Evolutionary conservation across 1,140 invertebrate genomes (phyloP), one percentile per base, ranked within the genome.

Genomic region (Pseudomyrmex sp.): DNA sequence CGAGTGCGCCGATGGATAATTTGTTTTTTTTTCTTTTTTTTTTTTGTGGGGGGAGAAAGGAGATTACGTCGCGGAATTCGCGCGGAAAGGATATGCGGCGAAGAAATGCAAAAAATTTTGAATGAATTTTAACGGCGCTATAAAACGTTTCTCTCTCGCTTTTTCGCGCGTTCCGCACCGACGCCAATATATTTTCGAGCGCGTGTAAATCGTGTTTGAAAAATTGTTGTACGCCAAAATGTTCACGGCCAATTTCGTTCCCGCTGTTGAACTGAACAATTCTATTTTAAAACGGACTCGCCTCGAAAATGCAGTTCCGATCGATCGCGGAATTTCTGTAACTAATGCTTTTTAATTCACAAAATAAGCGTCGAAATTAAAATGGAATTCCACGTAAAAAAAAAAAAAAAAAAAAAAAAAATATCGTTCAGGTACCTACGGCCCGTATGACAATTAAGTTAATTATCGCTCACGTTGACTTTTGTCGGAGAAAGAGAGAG

Each of bases 201-300:
- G 13, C n/a, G 66, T 61, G 76, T 80, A 48, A 80, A 80, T 80
- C 66, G 54, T 56, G 18, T 70, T 83, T 52, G 66, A 72, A 87
- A 83, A 86, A 86, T 59, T 48, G 63, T 63, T 63, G 18, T 18
- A 66, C 85, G 72, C 13, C 44, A 35, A 20, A 20, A 56, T 85
- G 50, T 86, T 86, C 85, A 83, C 61, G 54, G 79, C 20, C 58
- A 87, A 87, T 87, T 87, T 86, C 52, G 52, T 12, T 15, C 65
- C 35, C 54, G 54, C 46, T 54, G 66, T 46, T 48, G 52, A 12
- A 44, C 61, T 69, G 66, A 44, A 35, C 84, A 73, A 87, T 87
- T 87, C 58, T 10, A 87, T 87, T 86, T 69, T 44, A 26, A 59
- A 59, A 35, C 70, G 54, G 58, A 35, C 35, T 35, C 5, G 35